Percentiles rank a stretch among this genome's conserved stretches.
phyloP scores from a whole-genome alignment of 2,797 vertebrate genomes.

The Cuniculus paca region DNA sequence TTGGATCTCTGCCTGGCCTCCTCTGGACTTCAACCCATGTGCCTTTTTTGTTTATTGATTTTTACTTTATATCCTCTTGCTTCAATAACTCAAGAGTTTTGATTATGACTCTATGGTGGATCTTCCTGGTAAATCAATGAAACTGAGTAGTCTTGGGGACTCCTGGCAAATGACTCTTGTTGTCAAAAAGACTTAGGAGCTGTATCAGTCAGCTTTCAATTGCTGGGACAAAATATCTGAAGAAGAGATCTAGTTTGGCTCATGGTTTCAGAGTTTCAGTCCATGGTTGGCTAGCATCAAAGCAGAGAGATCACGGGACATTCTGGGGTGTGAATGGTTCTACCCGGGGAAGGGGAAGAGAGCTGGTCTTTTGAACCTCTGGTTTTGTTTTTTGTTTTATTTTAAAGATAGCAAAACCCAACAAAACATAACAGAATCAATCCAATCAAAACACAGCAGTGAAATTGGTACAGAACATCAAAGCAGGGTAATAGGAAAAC shows the following conservation, averaged over 20 bases:
- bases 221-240: not conserved
- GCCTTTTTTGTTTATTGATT: not conserved
- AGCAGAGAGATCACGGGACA: not conserved
- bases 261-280: not conserved
- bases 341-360: fast-evolving
- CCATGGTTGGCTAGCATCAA: not conserved
- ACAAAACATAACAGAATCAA: no score
- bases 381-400: no score
- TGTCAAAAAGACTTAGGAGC: not conserved
- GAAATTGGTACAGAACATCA: no score
- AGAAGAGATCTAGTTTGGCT: not conserved
- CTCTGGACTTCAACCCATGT: not conserved
- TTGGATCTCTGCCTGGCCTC: not conserved
- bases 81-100: no score
- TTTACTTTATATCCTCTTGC: no score
- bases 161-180: fast-evolving
- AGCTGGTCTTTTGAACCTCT: not conserved
- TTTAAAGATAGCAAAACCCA: no score
- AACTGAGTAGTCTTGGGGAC: no score
- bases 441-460: no score
- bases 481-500: no score
- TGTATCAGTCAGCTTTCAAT: not conserved
- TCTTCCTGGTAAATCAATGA: not conserved
- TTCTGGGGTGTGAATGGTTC: not conserved
- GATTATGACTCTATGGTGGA: not conserved